Evolutionary conservation across 2,113 vertebrate species (phyloP), one percentile per base, ranked within the genome.

Genomic region (Rhynchomys soricoides): DNA sequence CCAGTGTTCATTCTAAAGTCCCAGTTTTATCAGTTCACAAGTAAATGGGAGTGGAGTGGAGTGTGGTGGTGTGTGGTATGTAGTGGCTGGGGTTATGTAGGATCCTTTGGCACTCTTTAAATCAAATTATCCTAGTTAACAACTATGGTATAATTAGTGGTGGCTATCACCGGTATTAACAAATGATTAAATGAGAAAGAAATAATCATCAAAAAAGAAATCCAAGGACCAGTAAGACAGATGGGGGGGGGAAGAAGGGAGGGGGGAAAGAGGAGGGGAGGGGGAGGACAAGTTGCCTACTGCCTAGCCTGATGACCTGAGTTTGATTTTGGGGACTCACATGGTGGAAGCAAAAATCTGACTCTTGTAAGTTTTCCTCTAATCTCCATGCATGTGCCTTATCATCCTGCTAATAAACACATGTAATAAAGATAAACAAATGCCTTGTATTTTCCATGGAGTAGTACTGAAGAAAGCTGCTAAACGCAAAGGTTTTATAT

Each of bases 141-240:
- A 82, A 94, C 22, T 77, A 86, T 57, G n/a, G 34, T 57, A 79
- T 77, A 86, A 37, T 68, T 45, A 62, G 37, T 83, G n/a, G 40
- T 91, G 45, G 34, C 57, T 94, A 45, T 74, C 66, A 79, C 3
- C 90, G 50, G 29, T 71, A n/a, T 40, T 62, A 94, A 75, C 8
- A 97, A 85, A 59, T 75, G 78, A 95, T 37, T 89, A 82, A 57
- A 24, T 40, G n/a, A 62, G n/a, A 29, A 59, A 82, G 37, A 26
- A 43, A 83, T 52, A 40, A 13, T 21, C 50, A 50, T 50, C 29
- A n/a, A 83, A 24, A 62, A 55, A 62, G 17, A 55, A 55, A 55
- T 79, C 50, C 34, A 79, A 55, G 50, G 9, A 31, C 31, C 34
- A 12, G 52, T 37, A 40, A 7, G 37, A 40, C n/a, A n/a, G n/a